Conservation (phyloP, 2,797 vertebrate species). For the Tadarida brasiliensis region DNA sequence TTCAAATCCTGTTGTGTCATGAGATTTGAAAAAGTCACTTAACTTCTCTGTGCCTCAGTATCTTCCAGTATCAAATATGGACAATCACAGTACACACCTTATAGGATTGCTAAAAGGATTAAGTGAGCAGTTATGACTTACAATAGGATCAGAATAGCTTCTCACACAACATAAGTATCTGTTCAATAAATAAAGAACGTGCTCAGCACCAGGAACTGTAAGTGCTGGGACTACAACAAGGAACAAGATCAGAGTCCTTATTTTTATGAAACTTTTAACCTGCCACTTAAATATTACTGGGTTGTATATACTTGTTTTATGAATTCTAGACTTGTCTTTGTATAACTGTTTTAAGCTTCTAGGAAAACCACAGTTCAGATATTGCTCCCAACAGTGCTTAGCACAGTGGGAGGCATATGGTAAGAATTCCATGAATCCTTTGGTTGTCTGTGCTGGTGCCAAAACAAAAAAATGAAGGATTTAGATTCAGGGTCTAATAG, state of each 20-base stretch:
- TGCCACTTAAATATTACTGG: background rate
- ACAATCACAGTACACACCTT: background rate
- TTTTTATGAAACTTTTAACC: conserved; percentile 6
- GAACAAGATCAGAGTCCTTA: background rate
- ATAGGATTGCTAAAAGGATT: background rate
- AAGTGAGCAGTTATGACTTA: background rate
- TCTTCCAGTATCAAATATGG: background rate
- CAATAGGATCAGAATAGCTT: background rate
- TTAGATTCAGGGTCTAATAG: background rate
- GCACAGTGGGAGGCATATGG: background rate
- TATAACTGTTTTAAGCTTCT: background rate
- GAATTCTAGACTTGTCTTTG: background rate
- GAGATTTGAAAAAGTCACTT: background rate
- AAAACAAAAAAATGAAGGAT: background rate
- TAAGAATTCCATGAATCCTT: background rate
- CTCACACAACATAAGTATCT: background rate
- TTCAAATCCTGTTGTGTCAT: background rate
- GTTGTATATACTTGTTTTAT: background rate
- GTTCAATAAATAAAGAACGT: background rate
- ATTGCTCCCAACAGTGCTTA: background rate
- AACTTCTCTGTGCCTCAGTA: background rate
- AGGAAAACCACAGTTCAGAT: background rate
- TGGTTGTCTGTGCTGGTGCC: background rate
- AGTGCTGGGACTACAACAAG: background rate
- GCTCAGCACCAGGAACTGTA: background rate